Base-by-base conservation (phyloP, 2,797 vertebrate genomes). In the Dryobates pubescens region DNA sequence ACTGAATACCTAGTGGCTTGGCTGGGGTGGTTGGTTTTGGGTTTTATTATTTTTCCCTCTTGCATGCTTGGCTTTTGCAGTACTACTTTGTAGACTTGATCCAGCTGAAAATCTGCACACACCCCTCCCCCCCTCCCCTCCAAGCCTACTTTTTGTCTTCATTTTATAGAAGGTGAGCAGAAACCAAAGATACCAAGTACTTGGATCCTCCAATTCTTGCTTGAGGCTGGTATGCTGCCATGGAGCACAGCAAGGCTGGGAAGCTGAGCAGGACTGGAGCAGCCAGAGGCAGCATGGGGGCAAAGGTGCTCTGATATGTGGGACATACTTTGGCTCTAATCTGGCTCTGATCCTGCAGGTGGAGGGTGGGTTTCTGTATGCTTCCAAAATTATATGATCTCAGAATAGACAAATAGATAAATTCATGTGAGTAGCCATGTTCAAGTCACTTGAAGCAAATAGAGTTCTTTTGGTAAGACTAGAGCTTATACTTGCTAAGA, bases 181-280 rank as follows among this genome's bases (percentile, higher is more conserved):
- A 64, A 76, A 27, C 17, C 6, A 22, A 38, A 76, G 47, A 53
- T 23, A 5, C 30, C 16, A 62, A 67, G 6, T 71, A 10, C 34
- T 32, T 0, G 0, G 8, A 14, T 71, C 24, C n/a, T 56, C 36
- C 6, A 17, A 5, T 30, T 9, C 47, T 73, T 78, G 17, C 36
- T 63, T 2, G 8, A 38, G 43, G 14, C 61, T 76, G 70, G 13
- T 8, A 0, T 27, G 41, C 27, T 71, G 47, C 54, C n/a, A 9
- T 13, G 16, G 74, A 29, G 29, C 23, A 7, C 10, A 9, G 59
- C 10, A 7, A 47, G 43, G 36, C 38, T 32, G 54, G 47, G 64
- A 41, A 23, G 54, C 0, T 2, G 57, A 53, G 57, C 53, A 51
- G 69, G 17, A 43, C 29, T 12, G 13, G 61, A 26, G 32, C 6